Evolutionary conservation across 2,888 invertebrate species (phyloP).

Genomic region (Glaucopsyche alexis): DNA sequence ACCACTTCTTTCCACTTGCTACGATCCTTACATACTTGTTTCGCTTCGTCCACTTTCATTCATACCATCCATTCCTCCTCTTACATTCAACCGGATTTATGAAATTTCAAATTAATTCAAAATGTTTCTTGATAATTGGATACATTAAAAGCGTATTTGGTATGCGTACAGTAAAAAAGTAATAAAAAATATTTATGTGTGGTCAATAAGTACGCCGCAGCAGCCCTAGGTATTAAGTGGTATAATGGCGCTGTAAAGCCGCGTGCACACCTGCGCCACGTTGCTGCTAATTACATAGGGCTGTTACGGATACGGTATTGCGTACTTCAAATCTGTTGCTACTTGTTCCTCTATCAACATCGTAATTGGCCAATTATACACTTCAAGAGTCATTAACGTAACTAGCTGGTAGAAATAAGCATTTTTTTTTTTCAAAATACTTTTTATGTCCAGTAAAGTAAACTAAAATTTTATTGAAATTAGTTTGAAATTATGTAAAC

Average conservation of each 20-base stretch:
- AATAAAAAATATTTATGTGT: conserved; percentile 40
- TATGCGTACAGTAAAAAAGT: background rate
- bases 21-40: too few species aligned
- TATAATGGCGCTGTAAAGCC: conserved; percentile 67
- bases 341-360: conserved; percentile 25
- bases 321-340: conserved; percentile 51
- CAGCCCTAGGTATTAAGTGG: conserved; percentile 53
- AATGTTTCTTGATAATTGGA: conserved; percentile 7
- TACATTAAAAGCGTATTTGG: background rate
- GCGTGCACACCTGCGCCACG: conserved; percentile 63
- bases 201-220: conserved; percentile 62
- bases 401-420: background rate
- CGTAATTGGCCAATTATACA: conserved; percentile 21
- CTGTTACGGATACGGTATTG: conserved; percentile 60
- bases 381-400: background rate
- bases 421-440: background rate
- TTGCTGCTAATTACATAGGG: conserved; percentile 65
- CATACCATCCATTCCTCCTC: too few species aligned
- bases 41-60: too few species aligned
- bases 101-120: background rate
- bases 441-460: background rate
- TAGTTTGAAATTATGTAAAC: background rate
- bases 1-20: too few species aligned
- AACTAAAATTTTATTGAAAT: background rate
- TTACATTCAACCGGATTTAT: background rate